A percentile compares a stretch with the other conserved stretches of the same genome.
phyloP scores from a whole-genome alignment of 1,140 invertebrate genomes.

The Drosophila ercepeae region DNA sequence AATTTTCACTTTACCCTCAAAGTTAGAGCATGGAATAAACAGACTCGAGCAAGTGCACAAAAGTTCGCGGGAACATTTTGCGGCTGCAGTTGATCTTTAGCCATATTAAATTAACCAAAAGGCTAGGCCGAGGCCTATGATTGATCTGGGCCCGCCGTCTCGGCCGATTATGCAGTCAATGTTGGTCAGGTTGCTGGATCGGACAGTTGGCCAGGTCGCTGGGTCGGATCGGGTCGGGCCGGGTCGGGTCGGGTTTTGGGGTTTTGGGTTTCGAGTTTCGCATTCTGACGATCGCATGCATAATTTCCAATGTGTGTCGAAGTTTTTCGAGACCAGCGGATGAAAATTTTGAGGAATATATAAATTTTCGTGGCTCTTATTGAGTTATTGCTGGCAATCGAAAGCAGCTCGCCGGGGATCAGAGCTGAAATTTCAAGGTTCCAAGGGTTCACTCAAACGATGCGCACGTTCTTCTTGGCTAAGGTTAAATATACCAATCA shows the following conservation, averaged over 20 bases:
- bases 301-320: conserved; percentile 75
- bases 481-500: conserved; percentile 70
- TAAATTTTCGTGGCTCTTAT: conserved; percentile 50
- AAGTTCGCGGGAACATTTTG: conserved; percentile 78
- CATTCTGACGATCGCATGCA: conserved; percentile 68
- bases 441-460: conserved; percentile 52
- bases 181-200: conserved; percentile 51
- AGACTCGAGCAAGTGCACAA: conserved; percentile 66
- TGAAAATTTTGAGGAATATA: conserved; percentile 38
- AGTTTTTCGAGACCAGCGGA: conserved; percentile 41
- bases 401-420: conserved; percentile 50
- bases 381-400: conserved; percentile 80
- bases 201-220: conserved; percentile 35
- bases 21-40: conserved; percentile 23
- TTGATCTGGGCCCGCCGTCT: conserved; percentile 69
- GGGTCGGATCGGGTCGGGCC: conserved; percentile 48
- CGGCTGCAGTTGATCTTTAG: conserved; percentile 75
- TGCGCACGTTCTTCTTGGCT: conserved; percentile 74
- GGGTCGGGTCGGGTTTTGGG: conserved; percentile 44
- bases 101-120: conserved; percentile 81
- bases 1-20: background rate
- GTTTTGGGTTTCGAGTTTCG: conserved; percentile 30
- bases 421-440: conserved; percentile 10
- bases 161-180: conserved; percentile 68
- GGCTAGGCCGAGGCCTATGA: conserved; percentile 63